Evolutionary conservation across 1,140 invertebrate species (phyloP).

Genomic region (Drosophila eugracilis): DNA sequence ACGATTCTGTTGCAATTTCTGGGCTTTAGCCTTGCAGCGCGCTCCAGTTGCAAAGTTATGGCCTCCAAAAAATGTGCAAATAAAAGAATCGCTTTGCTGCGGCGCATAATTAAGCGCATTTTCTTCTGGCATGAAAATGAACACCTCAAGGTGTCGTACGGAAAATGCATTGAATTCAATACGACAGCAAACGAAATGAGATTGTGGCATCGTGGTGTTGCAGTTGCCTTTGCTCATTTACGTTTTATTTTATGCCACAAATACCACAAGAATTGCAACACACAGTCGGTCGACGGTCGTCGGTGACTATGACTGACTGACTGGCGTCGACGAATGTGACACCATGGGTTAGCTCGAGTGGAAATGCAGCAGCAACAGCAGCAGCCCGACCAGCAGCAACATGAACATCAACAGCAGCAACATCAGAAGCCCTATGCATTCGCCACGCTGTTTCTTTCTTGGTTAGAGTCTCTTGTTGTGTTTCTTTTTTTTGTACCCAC

Average conservation of each 20-base stretch:
- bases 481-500: conserved; percentile 13
- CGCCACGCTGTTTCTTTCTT: conserved; percentile 36
- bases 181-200: conserved; percentile 51
- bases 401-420: conserved; percentile 36
- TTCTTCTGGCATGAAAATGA: conserved; percentile 81
- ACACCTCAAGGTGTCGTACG: conserved; percentile 75
- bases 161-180: conserved; percentile 76
- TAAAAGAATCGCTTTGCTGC: conserved; percentile 58
- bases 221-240: conserved; percentile 62
- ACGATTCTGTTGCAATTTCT: conserved; percentile 47
- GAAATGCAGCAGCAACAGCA: conserved; percentile 58
- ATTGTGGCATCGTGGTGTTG: conserved; percentile 51
- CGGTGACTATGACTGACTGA: conserved; percentile 53
- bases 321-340: conserved; percentile 50
- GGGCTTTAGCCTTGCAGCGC: conserved; percentile 56
- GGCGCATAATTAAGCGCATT: conserved; percentile 78
- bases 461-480: conserved; percentile 33
- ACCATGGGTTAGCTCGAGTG: conserved; percentile 69
- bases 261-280: conserved; percentile 79
- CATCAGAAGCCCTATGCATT: conserved; percentile 67
- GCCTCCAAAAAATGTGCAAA: conserved; percentile 53
- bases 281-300: conserved; percentile 22
- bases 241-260: conserved; percentile 81
- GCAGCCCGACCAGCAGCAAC: conserved; percentile 34
- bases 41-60: conserved; percentile 76